phyloP scores from a whole-genome alignment of 2,113 vertebrate species.

The Planiliza haematocheilus region DNA sequence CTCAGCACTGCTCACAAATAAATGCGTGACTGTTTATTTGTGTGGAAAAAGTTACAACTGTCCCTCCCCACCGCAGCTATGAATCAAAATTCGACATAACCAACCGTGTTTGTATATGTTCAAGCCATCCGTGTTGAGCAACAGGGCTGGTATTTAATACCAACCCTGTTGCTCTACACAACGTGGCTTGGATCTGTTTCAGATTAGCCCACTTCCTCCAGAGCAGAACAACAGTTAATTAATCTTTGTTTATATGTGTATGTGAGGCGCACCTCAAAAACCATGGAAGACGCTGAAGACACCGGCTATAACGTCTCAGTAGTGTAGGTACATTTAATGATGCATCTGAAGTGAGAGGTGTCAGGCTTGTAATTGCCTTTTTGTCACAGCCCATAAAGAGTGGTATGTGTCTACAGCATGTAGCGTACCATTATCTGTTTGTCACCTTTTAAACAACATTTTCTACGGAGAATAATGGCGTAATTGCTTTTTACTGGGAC shows the following conservation, averaged over 20 bases:
- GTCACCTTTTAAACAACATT: constrained; percentile 64
- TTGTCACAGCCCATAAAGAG: constrained; percentile 42
- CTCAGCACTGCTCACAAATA: constrained; percentile 11
- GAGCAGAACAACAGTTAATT: constrained; percentile 59
- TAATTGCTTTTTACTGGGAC: constrained; percentile 36
- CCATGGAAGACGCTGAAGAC: constrained; percentile 25
- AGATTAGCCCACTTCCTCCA: constrained; percentile 59
- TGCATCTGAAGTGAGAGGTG: constrained; percentile 19
- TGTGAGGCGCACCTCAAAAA: constrained; percentile 40
- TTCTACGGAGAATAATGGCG: constrained; percentile 8
- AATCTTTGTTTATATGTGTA: constrained; percentile 58
- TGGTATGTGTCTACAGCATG: constrained; percentile 24
- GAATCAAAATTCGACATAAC: constrained; percentile 10
- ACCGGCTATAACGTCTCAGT: constrained; percentile 2
- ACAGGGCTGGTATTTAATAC: background rate
- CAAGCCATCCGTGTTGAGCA: constrained; percentile 16
- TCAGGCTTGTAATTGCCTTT: constrained; percentile 44
- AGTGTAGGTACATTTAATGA: constrained; percentile 22
- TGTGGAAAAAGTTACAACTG: constrained; percentile 15
- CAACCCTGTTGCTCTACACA: constrained; percentile 14
- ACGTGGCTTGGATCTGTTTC: constrained; percentile 58
- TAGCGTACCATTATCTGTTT: constrained; percentile 35
- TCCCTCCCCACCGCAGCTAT: background rate
- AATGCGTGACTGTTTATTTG: background rate
- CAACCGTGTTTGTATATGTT: constrained; percentile 9